These are phyloP conservation scores for Graphium colonna DNA, from an alignment of 2,888 invertebrate species.

Conservation along the genomic window DNA sequence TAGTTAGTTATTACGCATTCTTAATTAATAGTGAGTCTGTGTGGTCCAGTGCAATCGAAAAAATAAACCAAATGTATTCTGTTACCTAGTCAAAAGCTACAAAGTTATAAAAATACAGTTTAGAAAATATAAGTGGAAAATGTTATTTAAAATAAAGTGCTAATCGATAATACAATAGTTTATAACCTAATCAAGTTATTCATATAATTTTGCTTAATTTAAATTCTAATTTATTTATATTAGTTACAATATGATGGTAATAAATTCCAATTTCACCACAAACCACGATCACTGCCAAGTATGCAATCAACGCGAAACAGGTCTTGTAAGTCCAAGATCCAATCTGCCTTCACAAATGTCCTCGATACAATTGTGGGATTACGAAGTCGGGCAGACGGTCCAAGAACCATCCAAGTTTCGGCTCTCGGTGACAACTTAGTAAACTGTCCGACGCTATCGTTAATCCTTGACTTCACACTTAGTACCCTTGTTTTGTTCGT, in stretches of 20 bases:
- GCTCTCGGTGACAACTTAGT: slow-evolving; percentile 6
- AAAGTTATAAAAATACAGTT: too few relatives aligned
- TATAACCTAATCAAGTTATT: too few relatives aligned
- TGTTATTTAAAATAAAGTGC: too few relatives aligned
- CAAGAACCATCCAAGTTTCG: not conserved
- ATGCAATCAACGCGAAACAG: not conserved
- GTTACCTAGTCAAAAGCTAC: too few relatives aligned
- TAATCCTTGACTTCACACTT: slow-evolving; percentile 5
- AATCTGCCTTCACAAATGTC: not conserved
- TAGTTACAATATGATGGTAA: not conserved
- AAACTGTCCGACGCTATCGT: not conserved
- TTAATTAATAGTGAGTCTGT: too few relatives aligned
- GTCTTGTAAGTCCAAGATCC: not conserved
- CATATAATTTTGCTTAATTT: too few relatives aligned
- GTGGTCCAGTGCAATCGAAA: too few relatives aligned
- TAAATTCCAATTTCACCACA: not conserved
- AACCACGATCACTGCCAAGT: not conserved
- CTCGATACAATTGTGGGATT: not conserved
- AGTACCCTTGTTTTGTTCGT: not conserved
- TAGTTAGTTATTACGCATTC: too few relatives aligned
- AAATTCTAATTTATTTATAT: too few relatives aligned
- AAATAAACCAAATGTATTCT: too few relatives aligned
- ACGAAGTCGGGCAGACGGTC: not conserved
- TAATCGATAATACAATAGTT: too few relatives aligned
- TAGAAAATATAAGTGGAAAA: too few relatives aligned